Evolutionary conservation across 2,113 vertebrate species (phyloP), one percentile per base, ranked within the genome.

Genomic region (Cyanoramphus novaezelandiae): DNA sequence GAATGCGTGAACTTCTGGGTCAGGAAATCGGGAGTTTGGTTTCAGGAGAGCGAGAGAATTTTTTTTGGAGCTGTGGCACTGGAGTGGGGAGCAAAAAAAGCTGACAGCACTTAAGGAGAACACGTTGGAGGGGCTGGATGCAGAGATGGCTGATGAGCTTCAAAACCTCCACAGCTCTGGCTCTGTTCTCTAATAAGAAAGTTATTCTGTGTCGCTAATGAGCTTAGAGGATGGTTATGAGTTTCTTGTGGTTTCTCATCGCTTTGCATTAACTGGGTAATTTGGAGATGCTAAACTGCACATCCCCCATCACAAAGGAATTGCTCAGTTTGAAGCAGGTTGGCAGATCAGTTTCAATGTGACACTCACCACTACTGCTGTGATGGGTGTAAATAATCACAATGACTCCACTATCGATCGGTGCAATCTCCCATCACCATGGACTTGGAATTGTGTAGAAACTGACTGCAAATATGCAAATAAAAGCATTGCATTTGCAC

Each of bases 321-420:
- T 47, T 47, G 19, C 60, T 86, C 0, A 7, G 33, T 63, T 46
- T 47, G 44, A 52, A 50, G 35, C 43, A 53, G 39, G 9, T 23
- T 86, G 60, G 20, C 75, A 80, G 76, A 53, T 43, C 46, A 29
- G 60, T 72, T 83, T 80, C 24, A 63, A 0, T 1, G 2, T 37
- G 28, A 23, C 23, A 2, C 12, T 88, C 31, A 43, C 39, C 39
- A 10, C 24, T 62, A 0, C 35, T 35, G 53, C 31, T 71, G 67
- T 20, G 9, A 1, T 28, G 14, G 11, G 1, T 28, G 17, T 44
- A 41, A 70, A n/a, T 63, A 59, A 75, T 52, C 17, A 20, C 27
- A 24, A 23, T 2, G 2, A 19, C 24, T 47, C 37, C 60, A 7
- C 31, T 60, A 28, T 75, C 8, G 0, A 28, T 75, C 8, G 0